A percentile compares a stretch with the other conserved stretches of the same genome.
phyloP scores from a whole-genome alignment of 2,888 invertebrate genomes.

The Silvanus unidentatus region DNA sequence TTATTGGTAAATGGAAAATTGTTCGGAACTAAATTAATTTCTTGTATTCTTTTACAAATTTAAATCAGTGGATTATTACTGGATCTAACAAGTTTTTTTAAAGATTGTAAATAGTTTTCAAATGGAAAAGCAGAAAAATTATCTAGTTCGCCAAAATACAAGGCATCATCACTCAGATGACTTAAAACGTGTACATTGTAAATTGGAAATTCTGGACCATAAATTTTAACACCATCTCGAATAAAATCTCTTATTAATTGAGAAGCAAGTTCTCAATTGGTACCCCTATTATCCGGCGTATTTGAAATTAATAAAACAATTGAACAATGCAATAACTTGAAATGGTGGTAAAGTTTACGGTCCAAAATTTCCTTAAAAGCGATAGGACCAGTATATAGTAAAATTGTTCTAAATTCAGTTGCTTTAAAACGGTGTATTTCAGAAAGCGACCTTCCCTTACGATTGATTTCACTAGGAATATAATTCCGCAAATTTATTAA shows the following conservation, averaged over 20 bases:
- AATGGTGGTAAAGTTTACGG: conserved; percentile 5
- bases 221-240: conserved; percentile 1
- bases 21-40: not conserved
- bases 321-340: conserved; percentile 6
- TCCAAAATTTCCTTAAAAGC: conserved; percentile 9
- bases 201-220: conserved; percentile 8
- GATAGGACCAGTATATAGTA: conserved; percentile 8
- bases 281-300: not conserved
- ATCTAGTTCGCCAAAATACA: conserved; percentile 7
- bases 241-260: conserved; percentile 6
- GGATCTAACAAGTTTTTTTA: conserved; percentile 6
- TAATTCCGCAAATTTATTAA: not conserved
- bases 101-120: conserved; percentile 9
- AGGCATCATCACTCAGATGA: conserved; percentile 9
- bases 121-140: conserved; percentile 10
- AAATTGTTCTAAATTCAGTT: conserved; percentile 10
- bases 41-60: conserved; percentile 6
- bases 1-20: no score
- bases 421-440: conserved; percentile 12
- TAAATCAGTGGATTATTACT: conserved; percentile 7
- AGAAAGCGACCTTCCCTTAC: conserved; percentile 8
- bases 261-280: not conserved
- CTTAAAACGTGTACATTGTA: conserved; percentile 10
- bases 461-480: conserved; percentile 8
- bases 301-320: conserved; percentile 1